Evolutionary conservation across 2,888 invertebrate genomes (phyloP), one percentile per base, ranked within the genome.

Genomic region (Pseudoips prasinana): DNA sequence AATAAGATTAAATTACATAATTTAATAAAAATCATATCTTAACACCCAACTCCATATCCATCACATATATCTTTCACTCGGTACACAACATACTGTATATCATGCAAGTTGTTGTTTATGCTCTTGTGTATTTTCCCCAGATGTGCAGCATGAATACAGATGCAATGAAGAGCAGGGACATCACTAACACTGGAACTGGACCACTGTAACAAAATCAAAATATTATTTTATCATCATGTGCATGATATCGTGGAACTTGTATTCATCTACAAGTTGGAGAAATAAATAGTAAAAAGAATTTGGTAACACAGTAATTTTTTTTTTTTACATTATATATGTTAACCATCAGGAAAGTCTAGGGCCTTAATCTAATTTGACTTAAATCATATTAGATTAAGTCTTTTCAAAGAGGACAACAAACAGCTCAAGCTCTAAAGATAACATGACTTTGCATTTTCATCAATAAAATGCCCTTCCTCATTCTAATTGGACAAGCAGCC

Each of bases 121-220:
- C 94, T 71, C 97, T 92, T 48, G 96, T 97, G 84, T 97, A 97
- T 92, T 99, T 99, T 78, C 99, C 99, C 99, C 99, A 99, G 79
- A 99, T 99, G 91, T 99, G 99, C 55, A 99, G 92, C 97, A 99
- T 98, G 83, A 99, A 99, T 33, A 99, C 99, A 31, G 98, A 99
- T 10, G 99, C 99, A 73, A 99, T 99, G 90, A 99, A 99, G 32
- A 99, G 92, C 33, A 99, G 92, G 41, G 98, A 98, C 98, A 99
- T 99, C 37, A 99, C 99, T 71, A 99, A 90, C 18, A 99, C 99
- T 65, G 99, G 99, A 58, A 99, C 99, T 65, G 99, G 99, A 40
- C 99, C 99, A 61, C 97, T 98, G 91, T 26, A 93, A 93, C 51
- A 71, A 72, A 64, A 75, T 64, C 57, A 58, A 33, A n/a, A n/a